These are phyloP conservation scores for Pseudococcus viburni DNA, from an alignment of 2,888 invertebrate species.

Conservation along the genomic window DNA sequence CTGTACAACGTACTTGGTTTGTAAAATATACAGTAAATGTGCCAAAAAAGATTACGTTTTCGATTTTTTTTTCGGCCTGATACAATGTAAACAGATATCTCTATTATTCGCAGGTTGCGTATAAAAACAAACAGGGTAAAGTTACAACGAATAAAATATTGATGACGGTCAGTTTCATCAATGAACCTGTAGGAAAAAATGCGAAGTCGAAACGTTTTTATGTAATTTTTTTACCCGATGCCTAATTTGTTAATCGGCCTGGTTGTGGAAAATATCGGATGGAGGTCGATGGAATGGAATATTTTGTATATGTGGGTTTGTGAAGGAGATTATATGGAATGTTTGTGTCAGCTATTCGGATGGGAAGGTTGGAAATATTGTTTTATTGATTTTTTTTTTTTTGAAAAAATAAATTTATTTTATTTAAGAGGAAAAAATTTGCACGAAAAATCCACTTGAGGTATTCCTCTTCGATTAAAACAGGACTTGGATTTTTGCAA, in stretches of 20 bases:
- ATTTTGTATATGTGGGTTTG: too few species aligned
- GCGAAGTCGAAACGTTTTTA: background rate
- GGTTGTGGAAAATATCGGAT: background rate
- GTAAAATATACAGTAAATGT: slow-evolving; percentile 40
- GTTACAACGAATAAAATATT: slow-evolving; percentile 51
- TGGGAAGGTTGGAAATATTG: too few species aligned
- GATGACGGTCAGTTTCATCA: slow-evolving; percentile 49
- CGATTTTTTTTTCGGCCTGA: background rate
- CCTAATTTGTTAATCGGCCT: background rate
- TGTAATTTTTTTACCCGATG: background rate
- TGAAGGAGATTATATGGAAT: too few species aligned
- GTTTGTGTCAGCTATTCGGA: too few species aligned
- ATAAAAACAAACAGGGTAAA: slow-evolving; percentile 22
- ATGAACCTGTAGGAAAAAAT: background rate
- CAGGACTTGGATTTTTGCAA: too few species aligned
- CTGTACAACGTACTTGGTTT: background rate
- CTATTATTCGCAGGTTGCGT: background rate
- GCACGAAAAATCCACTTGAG: too few species aligned
- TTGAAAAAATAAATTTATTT: too few species aligned
- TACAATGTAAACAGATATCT: slow-evolving; percentile 20
- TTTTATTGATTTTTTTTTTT: too few species aligned
- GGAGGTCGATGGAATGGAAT: background rate
- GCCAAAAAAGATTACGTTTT: slow-evolving; percentile 34
- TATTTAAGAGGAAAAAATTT: too few species aligned
- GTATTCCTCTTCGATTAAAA: too few species aligned